Conservation (phyloP, 2,113 vertebrate species). For the Limnothrissa miodon region DNA sequence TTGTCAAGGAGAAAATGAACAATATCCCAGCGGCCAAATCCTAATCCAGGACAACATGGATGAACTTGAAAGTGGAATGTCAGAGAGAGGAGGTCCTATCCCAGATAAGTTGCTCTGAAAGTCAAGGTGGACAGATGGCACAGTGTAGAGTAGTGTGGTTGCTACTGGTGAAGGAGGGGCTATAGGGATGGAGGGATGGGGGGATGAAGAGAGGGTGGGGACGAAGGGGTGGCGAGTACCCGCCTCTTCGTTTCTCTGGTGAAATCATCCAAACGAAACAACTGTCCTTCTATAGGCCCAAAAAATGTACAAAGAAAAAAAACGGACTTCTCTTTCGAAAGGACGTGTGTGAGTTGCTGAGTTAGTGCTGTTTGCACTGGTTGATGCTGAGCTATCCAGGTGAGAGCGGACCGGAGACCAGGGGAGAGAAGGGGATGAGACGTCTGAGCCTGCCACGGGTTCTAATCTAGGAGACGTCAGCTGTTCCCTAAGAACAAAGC, state of each 20-base stretch:
- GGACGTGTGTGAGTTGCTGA: no score
- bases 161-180: background rate
- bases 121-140: slow-evolving; percentile 69
- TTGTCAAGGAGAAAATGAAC: slow-evolving; percentile 63
- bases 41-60: slow-evolving; percentile 55
- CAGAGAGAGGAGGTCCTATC: slow-evolving; percentile 49
- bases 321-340: no score
- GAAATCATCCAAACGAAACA: slow-evolving; percentile 64
- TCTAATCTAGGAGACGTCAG: background rate
- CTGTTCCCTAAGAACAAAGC: slow-evolving; percentile 42
- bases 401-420: slow-evolving; percentile 31
- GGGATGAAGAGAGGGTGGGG: background rate
- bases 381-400: no score
- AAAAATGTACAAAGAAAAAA: background rate
- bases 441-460: background rate
- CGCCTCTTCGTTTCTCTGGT: slow-evolving; percentile 57
- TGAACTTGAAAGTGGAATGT: slow-evolving; percentile 62
- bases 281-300: slow-evolving; percentile 43
- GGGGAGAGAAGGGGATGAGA: slow-evolving; percentile 31
- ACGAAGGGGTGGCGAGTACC: slow-evolving; percentile 36
- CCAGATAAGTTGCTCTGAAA: slow-evolving; percentile 54
- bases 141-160: background rate
- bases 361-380: no score
- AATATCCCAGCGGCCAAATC: slow-evolving; percentile 57
- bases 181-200: background rate